These are phyloP conservation scores for Apis laboriosa DNA, from an alignment of 1,140 invertebrate species.

Conservation along the genomic window DNA sequence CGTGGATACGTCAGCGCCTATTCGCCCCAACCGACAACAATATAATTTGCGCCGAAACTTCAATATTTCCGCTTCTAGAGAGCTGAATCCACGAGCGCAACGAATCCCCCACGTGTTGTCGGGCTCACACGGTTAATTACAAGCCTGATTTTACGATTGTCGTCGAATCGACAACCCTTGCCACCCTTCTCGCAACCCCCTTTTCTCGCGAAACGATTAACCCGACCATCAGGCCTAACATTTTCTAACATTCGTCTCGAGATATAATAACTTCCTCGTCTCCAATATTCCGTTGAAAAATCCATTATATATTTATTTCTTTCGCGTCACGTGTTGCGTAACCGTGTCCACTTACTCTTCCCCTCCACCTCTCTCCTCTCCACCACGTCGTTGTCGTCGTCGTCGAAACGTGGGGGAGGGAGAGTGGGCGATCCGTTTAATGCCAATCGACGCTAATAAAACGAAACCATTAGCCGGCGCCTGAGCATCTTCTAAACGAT, in stretches of 20 bases:
- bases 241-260: too few species aligned
- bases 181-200: background rate
- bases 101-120: background rate
- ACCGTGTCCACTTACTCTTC: background rate
- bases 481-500: conserved; percentile 49
- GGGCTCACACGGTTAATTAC: background rate
- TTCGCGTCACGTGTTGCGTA: background rate
- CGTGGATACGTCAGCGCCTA: background rate
- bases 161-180: background rate
- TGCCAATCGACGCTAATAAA: conserved; percentile 49
- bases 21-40: background rate
- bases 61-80: conserved; percentile 21
- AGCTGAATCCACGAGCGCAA: background rate
- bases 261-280: too few species aligned
- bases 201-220: too few species aligned
- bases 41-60: background rate
- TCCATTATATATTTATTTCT: too few species aligned
- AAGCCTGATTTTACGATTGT: conserved; percentile 6
- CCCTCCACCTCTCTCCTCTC: too few species aligned
- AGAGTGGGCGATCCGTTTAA: conserved; percentile 2
- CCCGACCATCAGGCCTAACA: too few species aligned
- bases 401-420: background rate
- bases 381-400: background rate
- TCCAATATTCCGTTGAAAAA: too few species aligned
- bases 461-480: conserved; percentile 46